These are phyloP conservation scores for Misgurnus mizolepis DNA, from an alignment of 2,113 vertebrate genomes.

Conservation along the genomic window DNA sequence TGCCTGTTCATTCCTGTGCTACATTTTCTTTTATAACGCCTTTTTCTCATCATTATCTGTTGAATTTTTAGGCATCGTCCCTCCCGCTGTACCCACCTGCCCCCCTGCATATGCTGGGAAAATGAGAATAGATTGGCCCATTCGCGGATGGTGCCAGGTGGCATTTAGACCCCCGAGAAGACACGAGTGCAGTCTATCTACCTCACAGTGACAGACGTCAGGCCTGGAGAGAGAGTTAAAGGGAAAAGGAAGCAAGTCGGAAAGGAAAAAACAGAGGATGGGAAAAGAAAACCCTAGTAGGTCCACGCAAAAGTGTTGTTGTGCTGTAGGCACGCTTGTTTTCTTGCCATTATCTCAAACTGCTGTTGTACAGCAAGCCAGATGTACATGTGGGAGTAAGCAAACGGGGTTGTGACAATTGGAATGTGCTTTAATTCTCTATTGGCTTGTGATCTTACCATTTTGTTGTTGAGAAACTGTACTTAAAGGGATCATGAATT, in stretches of 20 bases:
- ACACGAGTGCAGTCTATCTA: conserved; percentile 45
- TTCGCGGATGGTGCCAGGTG: conserved; percentile 49
- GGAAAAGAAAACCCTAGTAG: conserved; percentile 28
- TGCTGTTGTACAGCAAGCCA: conserved; percentile 45
- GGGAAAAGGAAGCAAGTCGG: conserved; percentile 24
- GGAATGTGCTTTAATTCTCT: conserved; percentile 18
- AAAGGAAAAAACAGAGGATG: not conserved
- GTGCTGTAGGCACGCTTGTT: conserved; percentile 45
- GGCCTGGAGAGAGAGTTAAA: conserved; percentile 38
- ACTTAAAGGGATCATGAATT: conserved; percentile 23
- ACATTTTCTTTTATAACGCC: conserved; percentile 1
- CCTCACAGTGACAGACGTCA: conserved; percentile 33
- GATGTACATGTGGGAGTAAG: conserved; percentile 49
- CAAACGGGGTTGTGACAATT: conserved; percentile 37
- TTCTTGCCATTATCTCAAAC: conserved; percentile 50
- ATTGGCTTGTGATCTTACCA: conserved; percentile 35
- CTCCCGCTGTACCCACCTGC: conserved; percentile 24
- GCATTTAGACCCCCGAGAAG: conserved; percentile 49
- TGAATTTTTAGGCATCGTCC: conserved; percentile 22
- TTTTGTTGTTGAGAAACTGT: conserved; percentile 43
- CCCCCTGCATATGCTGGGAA: conserved; percentile 31
- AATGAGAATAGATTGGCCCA: conserved; percentile 44
- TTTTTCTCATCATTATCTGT: conserved; percentile 26
- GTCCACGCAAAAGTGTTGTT: conserved; percentile 38
- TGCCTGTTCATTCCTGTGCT: not conserved